A percentile compares a stretch with the other conserved stretches of the same genome.
Conservation (phyloP, 2,797 vertebrate species). For the Chromobotia macracanthus region DNA sequence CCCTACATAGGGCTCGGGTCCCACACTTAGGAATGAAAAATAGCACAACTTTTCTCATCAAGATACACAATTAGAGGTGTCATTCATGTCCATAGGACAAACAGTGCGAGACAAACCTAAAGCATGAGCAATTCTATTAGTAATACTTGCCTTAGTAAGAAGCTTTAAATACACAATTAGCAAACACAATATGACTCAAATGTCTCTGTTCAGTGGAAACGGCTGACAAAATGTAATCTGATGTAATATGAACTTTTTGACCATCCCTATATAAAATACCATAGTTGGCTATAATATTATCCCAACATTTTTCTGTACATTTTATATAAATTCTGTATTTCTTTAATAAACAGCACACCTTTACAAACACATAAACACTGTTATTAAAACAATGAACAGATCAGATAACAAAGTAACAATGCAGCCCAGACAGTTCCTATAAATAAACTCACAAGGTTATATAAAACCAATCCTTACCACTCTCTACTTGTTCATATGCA, state of each 20-base stretch:
- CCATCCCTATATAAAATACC: too few relatives aligned
- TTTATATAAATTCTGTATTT: background rate
- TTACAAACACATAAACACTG: background rate
- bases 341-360: background rate
- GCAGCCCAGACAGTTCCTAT: constrained; percentile 61
- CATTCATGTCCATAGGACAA: too few relatives aligned
- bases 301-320: too few relatives aligned
- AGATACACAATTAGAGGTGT: too few relatives aligned
- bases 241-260: too few relatives aligned
- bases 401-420: background rate
- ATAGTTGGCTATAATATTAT: too few relatives aligned
- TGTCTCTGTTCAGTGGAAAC: background rate
- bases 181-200: background rate
- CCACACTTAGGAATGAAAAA: too few relatives aligned
- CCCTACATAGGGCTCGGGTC: too few relatives aligned
- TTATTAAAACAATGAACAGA: background rate
- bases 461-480: constrained; percentile 76
- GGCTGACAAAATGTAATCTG: background rate
- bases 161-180: background rate
- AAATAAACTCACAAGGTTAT: constrained; percentile 74
- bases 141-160: background rate
- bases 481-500: constrained; percentile 43
- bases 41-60: too few relatives aligned
- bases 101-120: background rate
- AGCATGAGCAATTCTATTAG: background rate